phyloP scores from a whole-genome alignment of 2,113 vertebrate genomes.

The Centropus unirufus region DNA sequence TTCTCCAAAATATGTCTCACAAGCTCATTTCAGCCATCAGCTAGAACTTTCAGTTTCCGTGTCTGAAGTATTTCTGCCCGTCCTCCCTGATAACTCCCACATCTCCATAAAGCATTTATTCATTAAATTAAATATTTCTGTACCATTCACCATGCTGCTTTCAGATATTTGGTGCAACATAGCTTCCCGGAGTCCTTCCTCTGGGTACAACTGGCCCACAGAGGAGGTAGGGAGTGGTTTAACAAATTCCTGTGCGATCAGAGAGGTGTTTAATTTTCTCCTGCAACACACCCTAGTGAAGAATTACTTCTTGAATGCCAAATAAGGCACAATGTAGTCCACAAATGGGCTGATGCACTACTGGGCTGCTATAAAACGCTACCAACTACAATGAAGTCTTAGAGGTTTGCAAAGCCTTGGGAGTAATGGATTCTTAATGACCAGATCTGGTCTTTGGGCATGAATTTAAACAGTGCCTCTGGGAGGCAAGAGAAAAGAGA shows the following conservation, averaged over 20 bases:
- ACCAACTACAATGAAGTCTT: fast-evolving
- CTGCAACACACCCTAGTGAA: not conserved
- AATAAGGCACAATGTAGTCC: not conserved
- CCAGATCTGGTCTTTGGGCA: not conserved
- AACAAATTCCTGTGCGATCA: not conserved
- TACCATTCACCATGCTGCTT: fast-evolving
- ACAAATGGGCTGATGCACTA: not conserved
- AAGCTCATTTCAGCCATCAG: not conserved
- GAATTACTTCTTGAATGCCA: not conserved
- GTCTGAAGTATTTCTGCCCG: not conserved
- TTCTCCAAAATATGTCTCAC: not conserved
- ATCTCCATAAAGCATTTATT: not conserved
- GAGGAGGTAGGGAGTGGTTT: not conserved
- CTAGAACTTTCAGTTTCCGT: not conserved
- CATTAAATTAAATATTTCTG: not conserved
- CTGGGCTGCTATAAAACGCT: not conserved
- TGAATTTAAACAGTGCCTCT: not conserved
- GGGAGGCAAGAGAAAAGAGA: not conserved
- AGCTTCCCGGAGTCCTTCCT: not conserved
- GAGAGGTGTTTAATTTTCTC: not conserved
- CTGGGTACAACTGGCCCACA: not conserved
- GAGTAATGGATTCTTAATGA: not conserved
- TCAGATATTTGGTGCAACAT: not conserved
- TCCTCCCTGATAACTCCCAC: not conserved
- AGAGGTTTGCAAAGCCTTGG: not conserved